Percentiles rank a stretch among this genome's conserved stretches.
phyloP scores from a whole-genome alignment of 1,140 invertebrate genomes.

The Parasteatoda tepidariorum region DNA sequence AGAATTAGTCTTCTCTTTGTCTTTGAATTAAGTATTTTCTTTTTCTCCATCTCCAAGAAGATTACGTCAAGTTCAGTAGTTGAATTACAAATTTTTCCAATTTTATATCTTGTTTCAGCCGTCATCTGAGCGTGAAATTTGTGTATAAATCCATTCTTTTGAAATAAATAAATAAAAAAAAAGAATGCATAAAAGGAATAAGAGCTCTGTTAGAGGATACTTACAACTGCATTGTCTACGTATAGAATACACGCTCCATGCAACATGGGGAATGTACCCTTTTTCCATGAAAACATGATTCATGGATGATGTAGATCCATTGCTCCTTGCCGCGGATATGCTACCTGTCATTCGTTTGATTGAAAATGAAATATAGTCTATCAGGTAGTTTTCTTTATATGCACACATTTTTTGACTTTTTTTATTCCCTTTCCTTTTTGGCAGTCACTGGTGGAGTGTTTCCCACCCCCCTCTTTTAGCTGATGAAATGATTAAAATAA shows the following conservation, averaged over 20 bases:
- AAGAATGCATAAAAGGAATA: not conserved
- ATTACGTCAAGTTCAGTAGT: not conserved
- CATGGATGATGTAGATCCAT: conserved; percentile 27
- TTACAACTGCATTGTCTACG: not conserved
- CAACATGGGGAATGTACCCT: conserved; percentile 28
- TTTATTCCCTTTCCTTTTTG: not conserved
- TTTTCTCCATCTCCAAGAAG: too few species aligned
- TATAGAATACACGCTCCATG: conserved; percentile 23
- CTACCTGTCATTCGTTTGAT: conserved; percentile 7
- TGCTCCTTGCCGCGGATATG: conserved; percentile 21
- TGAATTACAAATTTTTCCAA: not conserved
- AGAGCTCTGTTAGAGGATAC: not conserved
- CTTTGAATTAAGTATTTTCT: too few species aligned
- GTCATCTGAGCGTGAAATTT: conserved; percentile 35
- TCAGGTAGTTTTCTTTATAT: not conserved
- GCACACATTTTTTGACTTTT: not conserved
- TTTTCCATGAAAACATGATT: not conserved
- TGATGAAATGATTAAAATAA: too few species aligned
- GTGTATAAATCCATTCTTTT: conserved; percentile 17
- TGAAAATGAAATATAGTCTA: conserved; percentile 5
- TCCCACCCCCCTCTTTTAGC: too few species aligned
- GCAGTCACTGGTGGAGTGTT: not conserved
- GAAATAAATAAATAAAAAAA: not conserved
- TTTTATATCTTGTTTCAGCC: not conserved
- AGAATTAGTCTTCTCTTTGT: too few species aligned